Evolutionary conservation across 2,113 vertebrate species (phyloP), one percentile per base, ranked within the genome.

Genomic region (Hippopotamus amphibius): DNA sequence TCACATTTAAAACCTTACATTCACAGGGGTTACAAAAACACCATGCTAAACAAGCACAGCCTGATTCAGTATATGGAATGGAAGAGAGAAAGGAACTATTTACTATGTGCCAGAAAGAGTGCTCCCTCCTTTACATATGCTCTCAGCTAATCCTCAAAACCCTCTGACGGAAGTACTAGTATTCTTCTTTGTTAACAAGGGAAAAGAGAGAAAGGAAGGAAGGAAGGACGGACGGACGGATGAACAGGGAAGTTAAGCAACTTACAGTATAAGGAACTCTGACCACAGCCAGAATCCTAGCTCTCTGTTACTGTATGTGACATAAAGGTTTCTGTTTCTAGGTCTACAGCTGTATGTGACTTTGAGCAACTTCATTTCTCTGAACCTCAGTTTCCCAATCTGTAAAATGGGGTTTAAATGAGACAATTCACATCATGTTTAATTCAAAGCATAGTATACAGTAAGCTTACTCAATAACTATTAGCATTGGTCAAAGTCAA

Each of bases 1-100:
- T 93, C 55, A n/a, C 48, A 88, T 57, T 83, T 80, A 90, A 97
- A 93, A 80, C 46, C 59, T 84, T 43, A 53, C 28, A 61, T 63
- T 85, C 57, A 81, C 57, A 80, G n/a, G 74, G 30, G 14, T 87
- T 69, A 66, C 79, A 92, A 92, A 97, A 77, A 65, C n/a, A 95
- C 30, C 53, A 90, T 17, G 37, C 26, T 74, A 80, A 13, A 84
- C 3, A 89, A 74, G 24, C 48, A 91, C 4, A 88, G 9, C 55
- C 46, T 55, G 13, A 77, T 24, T 69, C 26, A 66, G 66, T 61
- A 74, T 14, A 91, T 2, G 19, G 46, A 68, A 71, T 13, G 50
- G 22, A 69, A 92, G 41, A 19, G 57, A 11, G 7, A 86, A 48
- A 97, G 37, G 33, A 86, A 93, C 19, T 68, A 71, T 65, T 82